A percentile compares a stretch with the other conserved stretches of the same genome.
These are phyloP conservation scores for Leptinotarsa undecemlineata DNA, from an alignment of 1,140 invertebrate genomes.

Conservation along the genomic window DNA sequence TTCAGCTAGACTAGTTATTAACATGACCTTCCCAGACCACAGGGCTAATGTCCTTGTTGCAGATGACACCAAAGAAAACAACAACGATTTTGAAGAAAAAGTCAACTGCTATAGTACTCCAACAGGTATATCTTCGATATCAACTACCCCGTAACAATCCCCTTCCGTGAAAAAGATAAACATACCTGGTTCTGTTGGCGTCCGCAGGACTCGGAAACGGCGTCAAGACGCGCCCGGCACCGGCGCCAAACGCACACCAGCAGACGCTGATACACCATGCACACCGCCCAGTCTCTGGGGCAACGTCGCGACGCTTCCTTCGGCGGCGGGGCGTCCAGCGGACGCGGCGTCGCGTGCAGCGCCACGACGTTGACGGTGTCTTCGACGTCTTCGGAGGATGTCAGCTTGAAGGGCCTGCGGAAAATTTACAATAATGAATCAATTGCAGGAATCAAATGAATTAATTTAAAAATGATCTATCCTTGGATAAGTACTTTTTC, in stretches of 20 bases:
- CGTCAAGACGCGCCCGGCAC: conserved; percentile 31
- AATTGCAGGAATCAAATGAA: too few relatives aligned
- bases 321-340: conserved; percentile 18
- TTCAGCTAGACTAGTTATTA: too few relatives aligned
- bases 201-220: conserved; percentile 19
- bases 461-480: too few relatives aligned
- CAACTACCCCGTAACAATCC: too few relatives aligned
- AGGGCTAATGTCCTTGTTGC: too few relatives aligned
- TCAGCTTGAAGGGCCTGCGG: conserved; percentile 5
- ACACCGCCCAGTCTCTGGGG: conserved; percentile 29
- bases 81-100: too few relatives aligned
- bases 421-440: neutral
- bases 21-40: too few relatives aligned
- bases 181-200: conserved; percentile 41
- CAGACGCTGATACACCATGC: conserved; percentile 32
- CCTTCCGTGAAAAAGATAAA: neutral
- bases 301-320: conserved; percentile 26
- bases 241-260: conserved; percentile 42
- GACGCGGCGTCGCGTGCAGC: conserved; percentile 42
- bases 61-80: too few relatives aligned
- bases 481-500: too few relatives aligned
- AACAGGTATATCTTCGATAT: too few relatives aligned
- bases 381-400: neutral
- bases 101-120: too few relatives aligned
- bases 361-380: neutral